Percentiles rank a stretch among this genome's conserved stretches.
Evolutionary conservation across 2,113 vertebrate genomes (phyloP).

Genomic region (Echinops telfairi): DNA sequence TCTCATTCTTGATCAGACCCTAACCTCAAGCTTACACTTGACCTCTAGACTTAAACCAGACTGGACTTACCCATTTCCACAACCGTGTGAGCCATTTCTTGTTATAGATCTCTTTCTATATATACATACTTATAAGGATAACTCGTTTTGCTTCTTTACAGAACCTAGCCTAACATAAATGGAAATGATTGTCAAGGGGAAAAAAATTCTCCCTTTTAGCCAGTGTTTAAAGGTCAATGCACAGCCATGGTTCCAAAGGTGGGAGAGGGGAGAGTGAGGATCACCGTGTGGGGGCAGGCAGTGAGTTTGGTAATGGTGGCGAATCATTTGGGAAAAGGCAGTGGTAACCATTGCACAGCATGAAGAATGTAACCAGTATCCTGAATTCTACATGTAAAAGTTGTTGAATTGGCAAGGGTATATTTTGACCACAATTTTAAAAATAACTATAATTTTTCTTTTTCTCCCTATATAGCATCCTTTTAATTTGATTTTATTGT

Average conservation of each 20-base stretch:
- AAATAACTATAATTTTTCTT: not conserved
- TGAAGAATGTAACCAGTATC: not conserved
- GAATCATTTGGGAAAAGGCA: not conserved
- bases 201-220: not conserved
- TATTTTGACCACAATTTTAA: not conserved
- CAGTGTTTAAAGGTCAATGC: not conserved
- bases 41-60: too few relatives aligned
- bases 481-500: conserved; percentile 48
- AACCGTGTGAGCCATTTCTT: too few relatives aligned
- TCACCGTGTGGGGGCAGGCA: not conserved
- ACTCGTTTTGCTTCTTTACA: too few relatives aligned
- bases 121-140: too few relatives aligned
- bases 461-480: not conserved
- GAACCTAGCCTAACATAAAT: too few relatives aligned
- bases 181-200: too few relatives aligned
- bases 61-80: too few relatives aligned
- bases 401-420: not conserved
- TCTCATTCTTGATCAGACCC: not conserved
- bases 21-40: not conserved
- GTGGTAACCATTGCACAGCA: not conserved
- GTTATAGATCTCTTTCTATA: too few relatives aligned
- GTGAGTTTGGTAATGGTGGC: not conserved
- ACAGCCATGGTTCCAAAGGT: not conserved
- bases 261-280: not conserved
- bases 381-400: not conserved